phyloP scores from a whole-genome alignment of 2,113 vertebrate genomes.

The Crotalus helleri region DNA sequence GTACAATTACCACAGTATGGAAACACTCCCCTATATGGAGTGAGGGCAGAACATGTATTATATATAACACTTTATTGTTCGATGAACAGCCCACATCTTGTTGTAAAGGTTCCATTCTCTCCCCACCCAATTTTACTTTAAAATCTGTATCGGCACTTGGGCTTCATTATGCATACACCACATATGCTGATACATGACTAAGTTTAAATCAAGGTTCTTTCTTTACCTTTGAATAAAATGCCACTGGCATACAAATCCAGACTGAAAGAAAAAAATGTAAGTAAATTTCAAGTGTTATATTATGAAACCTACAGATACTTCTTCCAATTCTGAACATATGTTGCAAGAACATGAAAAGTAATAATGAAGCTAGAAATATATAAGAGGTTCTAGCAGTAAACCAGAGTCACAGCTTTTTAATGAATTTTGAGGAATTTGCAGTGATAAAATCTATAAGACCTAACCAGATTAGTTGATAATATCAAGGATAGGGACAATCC shows the following conservation, averaged over 20 bases:
- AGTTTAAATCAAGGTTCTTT: slow-evolving; percentile 59
- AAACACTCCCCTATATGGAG: slow-evolving; percentile 48
- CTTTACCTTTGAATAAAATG: slow-evolving; percentile 53
- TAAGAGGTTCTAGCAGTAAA: not conserved
- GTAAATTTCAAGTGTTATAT: slow-evolving; percentile 34
- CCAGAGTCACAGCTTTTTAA: not conserved
- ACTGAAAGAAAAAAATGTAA: slow-evolving; percentile 48
- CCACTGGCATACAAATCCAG: slow-evolving; percentile 49
- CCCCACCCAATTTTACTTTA: slow-evolving; percentile 41
- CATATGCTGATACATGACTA: slow-evolving; percentile 52
- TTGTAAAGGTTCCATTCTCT: slow-evolving; percentile 49
- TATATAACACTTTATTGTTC: slow-evolving; percentile 50
- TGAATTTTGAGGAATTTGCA: not conserved
- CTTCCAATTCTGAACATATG: slow-evolving; percentile 27
- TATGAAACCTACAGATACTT: slow-evolving; percentile 41
- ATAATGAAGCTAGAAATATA: not conserved
- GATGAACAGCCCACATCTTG: slow-evolving; percentile 49
- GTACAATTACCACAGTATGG: slow-evolving; percentile 48
- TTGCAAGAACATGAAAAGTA: not conserved
- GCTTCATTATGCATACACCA: slow-evolving; percentile 57
- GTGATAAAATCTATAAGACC: not conserved
- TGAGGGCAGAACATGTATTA: slow-evolving; percentile 52
- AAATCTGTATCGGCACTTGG: slow-evolving; percentile 55
- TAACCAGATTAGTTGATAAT: not conserved
- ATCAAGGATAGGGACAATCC: not conserved